phyloP scores from a whole-genome alignment of 2,113 vertebrate genomes.

The Zosterops lateralis region DNA sequence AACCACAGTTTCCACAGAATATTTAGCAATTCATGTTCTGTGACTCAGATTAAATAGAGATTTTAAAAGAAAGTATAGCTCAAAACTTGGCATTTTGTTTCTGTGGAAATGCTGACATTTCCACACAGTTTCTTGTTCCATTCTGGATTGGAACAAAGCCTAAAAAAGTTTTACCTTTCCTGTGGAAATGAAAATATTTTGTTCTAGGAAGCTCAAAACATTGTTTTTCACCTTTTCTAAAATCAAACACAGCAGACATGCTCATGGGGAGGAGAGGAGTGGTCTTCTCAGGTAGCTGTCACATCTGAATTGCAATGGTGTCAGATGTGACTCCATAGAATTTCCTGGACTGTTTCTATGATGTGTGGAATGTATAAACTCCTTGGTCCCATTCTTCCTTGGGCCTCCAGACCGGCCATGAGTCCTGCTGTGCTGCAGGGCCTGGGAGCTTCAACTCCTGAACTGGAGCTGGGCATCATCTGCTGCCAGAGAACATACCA shows the following conservation, averaged over 20 bases:
- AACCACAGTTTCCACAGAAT: background rate
- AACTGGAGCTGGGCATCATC: background rate
- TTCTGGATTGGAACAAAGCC: background rate
- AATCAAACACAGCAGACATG: background rate
- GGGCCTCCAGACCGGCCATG: background rate
- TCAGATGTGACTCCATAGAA: background rate
- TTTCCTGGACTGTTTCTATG: background rate
- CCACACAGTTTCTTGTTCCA: background rate
- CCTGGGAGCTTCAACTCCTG: background rate
- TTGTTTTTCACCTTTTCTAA: background rate
- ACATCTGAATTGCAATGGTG: background rate
- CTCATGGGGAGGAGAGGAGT: background rate
- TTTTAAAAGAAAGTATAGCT: background rate
- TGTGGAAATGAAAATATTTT: background rate
- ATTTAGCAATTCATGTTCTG: background rate
- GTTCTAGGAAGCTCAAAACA: background rate
- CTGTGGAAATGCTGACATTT: constrained; percentile 16
- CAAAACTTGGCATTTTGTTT: background rate
- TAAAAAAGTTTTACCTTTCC: background rate
- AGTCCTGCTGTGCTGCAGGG: background rate
- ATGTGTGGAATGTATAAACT: background rate
- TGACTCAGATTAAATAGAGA: background rate
- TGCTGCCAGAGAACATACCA: background rate
- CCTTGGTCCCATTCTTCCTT: background rate
- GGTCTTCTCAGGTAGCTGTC: background rate